Evolutionary conservation across 2,113 vertebrate genomes (phyloP).

Genomic region (Equus przewalskii): DNA sequence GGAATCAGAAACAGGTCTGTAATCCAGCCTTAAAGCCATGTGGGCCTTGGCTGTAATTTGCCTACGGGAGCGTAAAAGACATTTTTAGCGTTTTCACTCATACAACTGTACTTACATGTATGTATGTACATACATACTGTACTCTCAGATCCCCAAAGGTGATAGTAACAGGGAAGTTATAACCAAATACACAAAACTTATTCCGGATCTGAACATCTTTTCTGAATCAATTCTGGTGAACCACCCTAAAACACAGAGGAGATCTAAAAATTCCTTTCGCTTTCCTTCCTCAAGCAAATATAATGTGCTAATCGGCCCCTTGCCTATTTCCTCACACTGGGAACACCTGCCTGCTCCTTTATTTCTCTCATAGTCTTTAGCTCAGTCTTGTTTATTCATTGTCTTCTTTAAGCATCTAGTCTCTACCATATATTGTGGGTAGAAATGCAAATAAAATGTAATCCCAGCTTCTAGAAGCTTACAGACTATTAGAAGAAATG

Average conservation of each 20-base stretch:
- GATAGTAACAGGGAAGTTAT: not conserved
- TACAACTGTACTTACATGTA: not conserved
- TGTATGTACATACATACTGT: too few relatives aligned
- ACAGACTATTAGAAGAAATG: not conserved
- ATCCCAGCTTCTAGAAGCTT: not conserved
- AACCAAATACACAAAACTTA: not conserved
- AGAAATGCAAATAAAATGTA: slow-evolving; percentile 29
- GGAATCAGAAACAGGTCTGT: not conserved
- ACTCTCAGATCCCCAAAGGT: not conserved
- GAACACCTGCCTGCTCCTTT: not conserved
- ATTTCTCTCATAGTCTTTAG: not conserved
- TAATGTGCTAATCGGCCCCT: not conserved
- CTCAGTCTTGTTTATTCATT: not conserved
- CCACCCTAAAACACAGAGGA: not conserved
- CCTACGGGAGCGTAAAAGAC: not conserved
- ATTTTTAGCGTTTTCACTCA: not conserved
- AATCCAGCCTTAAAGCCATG: not conserved
- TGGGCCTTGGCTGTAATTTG: not conserved
- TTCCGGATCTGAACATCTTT: not conserved
- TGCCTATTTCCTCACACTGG: not conserved
- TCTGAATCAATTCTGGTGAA: not conserved
- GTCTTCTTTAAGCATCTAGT: not conserved
- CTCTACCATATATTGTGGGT: not conserved
- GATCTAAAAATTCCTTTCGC: not conserved
- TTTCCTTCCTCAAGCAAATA: not conserved